These are phyloP conservation scores for Molossus alvarezi DNA, from an alignment of 2,797 vertebrate genomes.

Conservation along the genomic window DNA sequence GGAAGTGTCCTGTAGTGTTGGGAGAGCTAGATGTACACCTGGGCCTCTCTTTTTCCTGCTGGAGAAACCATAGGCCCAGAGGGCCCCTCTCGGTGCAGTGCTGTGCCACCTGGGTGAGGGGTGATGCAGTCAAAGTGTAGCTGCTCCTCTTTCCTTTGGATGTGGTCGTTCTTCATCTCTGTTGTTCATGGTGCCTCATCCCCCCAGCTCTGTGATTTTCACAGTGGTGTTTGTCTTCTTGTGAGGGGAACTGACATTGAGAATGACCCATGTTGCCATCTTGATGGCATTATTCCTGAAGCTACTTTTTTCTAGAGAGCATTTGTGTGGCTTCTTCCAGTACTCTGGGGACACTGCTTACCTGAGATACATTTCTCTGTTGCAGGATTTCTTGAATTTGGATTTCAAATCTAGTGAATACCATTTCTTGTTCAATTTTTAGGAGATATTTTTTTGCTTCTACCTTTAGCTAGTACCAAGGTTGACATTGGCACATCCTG, in stretches of 20 bases:
- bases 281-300: conserved; percentile 7
- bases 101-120: background rate
- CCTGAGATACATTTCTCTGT: background rate
- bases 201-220: background rate
- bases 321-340: background rate
- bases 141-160: background rate
- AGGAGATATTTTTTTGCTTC: background rate
- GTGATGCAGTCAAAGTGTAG: background rate
- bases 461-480: background rate
- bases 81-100: background rate
- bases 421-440: background rate
- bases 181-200: background rate
- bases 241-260: background rate
- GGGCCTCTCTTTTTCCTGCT: background rate
- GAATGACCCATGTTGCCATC: background rate
- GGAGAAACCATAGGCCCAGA: background rate
- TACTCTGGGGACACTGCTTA: background rate
- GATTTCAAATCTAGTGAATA: conserved; percentile 1
- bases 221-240: background rate
- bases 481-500: background rate
- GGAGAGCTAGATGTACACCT: background rate
- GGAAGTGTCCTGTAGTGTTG: background rate
- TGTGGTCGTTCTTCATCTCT: background rate
- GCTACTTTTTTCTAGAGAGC: background rate
- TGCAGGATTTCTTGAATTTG: background rate